Evolutionary conservation across 2,888 invertebrate genomes (phyloP), one percentile per base, ranked within the genome.

Genomic region (Leucoma salicis): DNA sequence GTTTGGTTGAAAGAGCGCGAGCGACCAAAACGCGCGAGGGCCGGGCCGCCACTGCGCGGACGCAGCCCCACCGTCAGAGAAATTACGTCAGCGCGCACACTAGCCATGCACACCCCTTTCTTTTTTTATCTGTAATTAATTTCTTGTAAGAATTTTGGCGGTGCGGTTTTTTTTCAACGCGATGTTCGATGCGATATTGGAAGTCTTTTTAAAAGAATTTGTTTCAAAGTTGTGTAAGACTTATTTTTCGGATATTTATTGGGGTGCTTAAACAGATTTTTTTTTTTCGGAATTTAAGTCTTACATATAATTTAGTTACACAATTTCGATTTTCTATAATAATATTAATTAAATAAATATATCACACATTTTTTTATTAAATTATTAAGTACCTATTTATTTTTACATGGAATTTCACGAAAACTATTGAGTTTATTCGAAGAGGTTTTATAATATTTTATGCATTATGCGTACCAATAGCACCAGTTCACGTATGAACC

Each of bases 91-190:
- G 77, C 70, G 69, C 59, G 55, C 68, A 70, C 71, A 74, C 74
- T 77, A 77, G 74, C 69, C 66, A 71, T 49, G 50, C 78, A 70
- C 83, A 84, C 85, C 86, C 88, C 88, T 82, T 87, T 87, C 80
- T 76, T 85, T 87, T 84, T 31, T 85, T 82, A 82, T 78, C 71
- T 69, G 70, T 81, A 82, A 87, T 86, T 85, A 85, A 76, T 84
- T 86, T 85, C 81, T 82, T 85, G 79, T 75, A 67, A 77, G 76
- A 81, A 79, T 85, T 83, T 77, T 76, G 82, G 76, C 67, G 63
- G 57, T 51, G 56, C 44, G 38, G 59, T 74, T 76, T 79, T 81
- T 75, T 69, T 64, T 53, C 35, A 49, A 53, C 39, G 48, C 57
- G 55, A 46, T 56, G 37, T 39, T 27, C 36, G 41, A 32, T 37